A percentile compares a stretch with the other conserved stretches of the same genome.
phyloP scores from a whole-genome alignment of 2,888 invertebrate genomes.

The Lasioglossum vierecki region DNA sequence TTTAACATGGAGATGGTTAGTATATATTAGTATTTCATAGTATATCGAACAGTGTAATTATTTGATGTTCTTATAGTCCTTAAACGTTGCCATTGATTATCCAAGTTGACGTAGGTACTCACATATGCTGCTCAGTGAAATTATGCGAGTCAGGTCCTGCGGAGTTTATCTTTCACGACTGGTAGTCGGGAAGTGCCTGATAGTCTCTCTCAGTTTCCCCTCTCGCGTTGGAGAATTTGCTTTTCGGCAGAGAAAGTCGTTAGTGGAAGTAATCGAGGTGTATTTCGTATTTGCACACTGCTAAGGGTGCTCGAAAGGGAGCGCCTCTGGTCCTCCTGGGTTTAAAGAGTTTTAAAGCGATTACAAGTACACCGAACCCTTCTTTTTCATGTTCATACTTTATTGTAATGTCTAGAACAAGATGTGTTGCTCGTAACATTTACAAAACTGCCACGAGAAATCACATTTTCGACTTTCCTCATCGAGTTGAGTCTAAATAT shows the following conservation, averaged over 20 bases:
- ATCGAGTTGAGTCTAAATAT: neutral
- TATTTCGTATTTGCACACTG: conserved; percentile 48
- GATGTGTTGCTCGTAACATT: neutral
- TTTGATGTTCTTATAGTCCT: neutral
- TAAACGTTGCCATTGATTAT: neutral
- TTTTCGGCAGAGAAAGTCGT: conserved; percentile 49
- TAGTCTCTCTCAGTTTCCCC: conserved; percentile 16
- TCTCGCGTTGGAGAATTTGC: conserved; percentile 31
- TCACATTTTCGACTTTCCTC: neutral
- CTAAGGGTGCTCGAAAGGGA: conserved; percentile 50
- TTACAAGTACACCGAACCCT: conserved; percentile 17
- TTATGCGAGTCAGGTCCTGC: neutral
- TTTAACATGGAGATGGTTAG: neutral
- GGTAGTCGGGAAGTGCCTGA: conserved; percentile 22
- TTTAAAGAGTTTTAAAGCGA: conserved; percentile 41
- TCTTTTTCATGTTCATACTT: neutral
- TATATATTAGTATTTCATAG: neutral
- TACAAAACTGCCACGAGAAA: neutral
- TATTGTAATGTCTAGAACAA: neutral
- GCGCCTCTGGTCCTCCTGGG: conserved; percentile 24
- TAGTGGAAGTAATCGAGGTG: conserved; percentile 52
- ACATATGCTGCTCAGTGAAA: neutral
- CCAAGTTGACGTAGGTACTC: neutral
- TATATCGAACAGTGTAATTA: neutral
- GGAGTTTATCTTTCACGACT: conserved; percentile 13